These are phyloP conservation scores for Neoarius graeffei DNA, from an alignment of 2,113 vertebrate species.

Conservation along the genomic window DNA sequence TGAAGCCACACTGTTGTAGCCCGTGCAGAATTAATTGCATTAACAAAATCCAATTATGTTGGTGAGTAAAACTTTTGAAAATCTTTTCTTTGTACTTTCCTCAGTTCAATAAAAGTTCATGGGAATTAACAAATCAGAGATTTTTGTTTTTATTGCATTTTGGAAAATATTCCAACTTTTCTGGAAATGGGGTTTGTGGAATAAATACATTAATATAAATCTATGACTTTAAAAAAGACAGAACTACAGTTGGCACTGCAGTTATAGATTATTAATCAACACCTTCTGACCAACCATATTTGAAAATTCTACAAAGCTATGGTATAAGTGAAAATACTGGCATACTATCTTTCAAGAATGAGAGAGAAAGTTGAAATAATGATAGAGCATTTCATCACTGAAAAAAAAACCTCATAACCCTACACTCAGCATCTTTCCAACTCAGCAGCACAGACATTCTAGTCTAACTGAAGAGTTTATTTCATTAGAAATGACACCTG, in stretches of 20 bases:
- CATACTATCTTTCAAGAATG: not conserved
- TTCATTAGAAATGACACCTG: not conserved
- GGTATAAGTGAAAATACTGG: too few relatives aligned
- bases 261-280: not conserved
- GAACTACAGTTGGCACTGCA: not conserved
- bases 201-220: not conserved
- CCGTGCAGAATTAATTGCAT: too few relatives aligned
- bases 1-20: too few relatives aligned
- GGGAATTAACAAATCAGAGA: too few relatives aligned
- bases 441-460: not conserved
- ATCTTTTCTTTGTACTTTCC: too few relatives aligned
- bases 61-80: too few relatives aligned
- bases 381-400: not conserved
- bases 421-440: not conserved
- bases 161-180: too few relatives aligned
- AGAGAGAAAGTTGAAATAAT: not conserved
- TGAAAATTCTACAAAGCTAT: too few relatives aligned
- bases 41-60: too few relatives aligned
- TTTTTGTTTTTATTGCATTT: too few relatives aligned
- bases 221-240: not conserved
- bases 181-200: too few relatives aligned
- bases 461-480: not conserved
- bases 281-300: not conserved
- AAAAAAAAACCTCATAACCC: not conserved
- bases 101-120: too few relatives aligned